Evolutionary conservation across 1,140 invertebrate species (phyloP), one percentile per base, ranked within the genome.

Genomic region (Bombus waltoni): DNA sequence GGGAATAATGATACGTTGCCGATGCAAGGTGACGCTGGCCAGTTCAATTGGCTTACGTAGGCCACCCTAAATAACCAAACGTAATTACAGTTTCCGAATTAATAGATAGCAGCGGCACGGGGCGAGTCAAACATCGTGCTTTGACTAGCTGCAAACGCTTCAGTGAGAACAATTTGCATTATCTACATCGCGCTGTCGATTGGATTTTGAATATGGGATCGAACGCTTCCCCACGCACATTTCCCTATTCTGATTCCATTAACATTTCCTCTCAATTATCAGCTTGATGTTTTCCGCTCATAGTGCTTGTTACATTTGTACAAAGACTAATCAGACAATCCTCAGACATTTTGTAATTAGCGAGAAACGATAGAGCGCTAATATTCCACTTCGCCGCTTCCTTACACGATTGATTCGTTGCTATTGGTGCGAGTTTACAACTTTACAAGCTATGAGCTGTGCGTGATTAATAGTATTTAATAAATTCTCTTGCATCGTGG

Each of bases 51-150:
- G 83, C 66, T 71, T 62, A 62, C 28, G 28, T 11, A 28, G 72
- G 25, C 10, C 53, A 62, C 10, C 5, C 76, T 59, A 84, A 84
- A 84, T 84, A 84, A 72, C 53, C 66, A 72, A 47, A 25, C 38
- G 75, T 84, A 79, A 72, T 84, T 79, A 84, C 66, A 71, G 76
- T 44, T 42, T 72, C 47, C 38, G 71, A 75, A 84, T 84, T 84
- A 84, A 84, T 79, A 75, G 66, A 84, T 79, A 75, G 66, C 4
- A 38, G 75, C 9, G 44, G 47, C 65, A 40, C 59, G 71, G 28
- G 40, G 28, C 11, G 40, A 59, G 75, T 35, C 22, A 72, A 72
- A 72, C 75, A 75, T 84, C 75, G 62, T 44, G 53, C 82, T 79
- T 72, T 71, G 82, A 71, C 75, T 59, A 25, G 47, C 53, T 42